Conservation (phyloP, 2,888 invertebrate species). For the Spisula solida region DNA sequence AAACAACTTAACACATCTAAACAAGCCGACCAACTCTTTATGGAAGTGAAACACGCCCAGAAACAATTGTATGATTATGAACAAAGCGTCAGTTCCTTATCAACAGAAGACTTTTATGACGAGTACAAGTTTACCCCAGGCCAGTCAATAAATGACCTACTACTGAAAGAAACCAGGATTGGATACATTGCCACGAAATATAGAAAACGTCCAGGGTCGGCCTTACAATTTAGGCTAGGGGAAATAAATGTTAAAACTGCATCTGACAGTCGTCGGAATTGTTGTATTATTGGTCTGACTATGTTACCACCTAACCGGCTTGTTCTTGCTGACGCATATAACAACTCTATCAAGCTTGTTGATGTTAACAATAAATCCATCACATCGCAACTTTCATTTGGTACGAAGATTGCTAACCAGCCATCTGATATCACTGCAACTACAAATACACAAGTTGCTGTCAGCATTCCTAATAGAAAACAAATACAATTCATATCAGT, state of each 20-base stretch:
- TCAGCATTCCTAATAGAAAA: not conserved
- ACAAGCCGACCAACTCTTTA: not conserved
- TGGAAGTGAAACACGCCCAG: slow-evolving; percentile 20
- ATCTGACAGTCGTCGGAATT: not conserved
- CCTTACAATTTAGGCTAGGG: too few species aligned
- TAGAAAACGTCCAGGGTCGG: not conserved
- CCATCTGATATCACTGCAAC: not conserved
- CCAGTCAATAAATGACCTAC: not conserved
- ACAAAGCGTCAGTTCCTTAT: not conserved
- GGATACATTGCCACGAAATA: too few species aligned
- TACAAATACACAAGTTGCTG: not conserved
- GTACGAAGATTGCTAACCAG: not conserved
- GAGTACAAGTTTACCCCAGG: not conserved
- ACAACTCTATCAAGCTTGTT: slow-evolving; percentile 8
- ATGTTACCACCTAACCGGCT: not conserved
- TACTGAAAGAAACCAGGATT: not conserved
- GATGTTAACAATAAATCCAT: not conserved
- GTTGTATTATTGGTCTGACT: slow-evolving; percentile 15
- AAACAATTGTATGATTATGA: not conserved
- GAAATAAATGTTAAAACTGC: not conserved
- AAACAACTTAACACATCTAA: slow-evolving; percentile 23
- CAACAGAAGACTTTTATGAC: not conserved
- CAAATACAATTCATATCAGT: not conserved
- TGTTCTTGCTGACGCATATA: not conserved
- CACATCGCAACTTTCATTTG: not conserved